Evolutionary conservation across 2,888 invertebrate genomes (phyloP).

Genomic region (Iphiclides podalirius): DNA sequence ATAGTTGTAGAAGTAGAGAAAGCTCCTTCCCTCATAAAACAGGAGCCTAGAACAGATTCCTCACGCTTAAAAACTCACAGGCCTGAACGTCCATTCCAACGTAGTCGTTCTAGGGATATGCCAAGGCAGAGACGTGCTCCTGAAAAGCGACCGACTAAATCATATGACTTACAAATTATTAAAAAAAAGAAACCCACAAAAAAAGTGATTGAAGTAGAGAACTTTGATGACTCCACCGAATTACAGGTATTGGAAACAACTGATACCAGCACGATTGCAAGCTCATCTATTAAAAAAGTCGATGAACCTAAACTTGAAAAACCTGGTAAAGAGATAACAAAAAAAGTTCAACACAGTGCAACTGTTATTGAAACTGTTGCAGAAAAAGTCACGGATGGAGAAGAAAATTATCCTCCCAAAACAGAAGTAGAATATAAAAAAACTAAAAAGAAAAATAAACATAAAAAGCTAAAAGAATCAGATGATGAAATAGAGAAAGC

Average conservation of each 20-base stretch:
- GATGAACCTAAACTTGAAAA: conserved; percentile 26
- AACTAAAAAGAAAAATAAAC: conserved; percentile 60
- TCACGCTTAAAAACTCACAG: conserved; percentile 34
- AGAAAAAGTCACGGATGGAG: conserved; percentile 32
- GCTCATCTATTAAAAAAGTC: neutral
- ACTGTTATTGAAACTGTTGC: conserved; percentile 46
- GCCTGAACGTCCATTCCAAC: conserved; percentile 40
- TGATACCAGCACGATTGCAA: neutral
- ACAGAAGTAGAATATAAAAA: conserved; percentile 49
- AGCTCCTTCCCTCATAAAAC: conserved; percentile 37
- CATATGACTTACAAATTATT: conserved; percentile 50
- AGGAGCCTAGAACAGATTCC: conserved; percentile 40
- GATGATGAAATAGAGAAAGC: conserved; percentile 70
- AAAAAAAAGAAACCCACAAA: conserved; percentile 64
- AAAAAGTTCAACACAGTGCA: conserved; percentile 54
- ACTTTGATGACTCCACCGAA: conserved; percentile 56
- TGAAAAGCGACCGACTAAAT: conserved; percentile 60
- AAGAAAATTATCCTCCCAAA: conserved; percentile 29
- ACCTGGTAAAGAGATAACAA: conserved; percentile 38
- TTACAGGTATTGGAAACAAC: conserved; percentile 24
- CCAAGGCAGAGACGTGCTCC: conserved; percentile 59
- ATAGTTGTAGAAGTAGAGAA: conserved; percentile 54
- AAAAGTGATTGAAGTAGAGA: conserved; percentile 65
- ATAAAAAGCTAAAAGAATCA: conserved; percentile 52
- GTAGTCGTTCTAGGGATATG: conserved; percentile 66